These are phyloP conservation scores for Vulpes vulpes DNA, from an alignment of 2,113 vertebrate species.

Conservation along the genomic window DNA sequence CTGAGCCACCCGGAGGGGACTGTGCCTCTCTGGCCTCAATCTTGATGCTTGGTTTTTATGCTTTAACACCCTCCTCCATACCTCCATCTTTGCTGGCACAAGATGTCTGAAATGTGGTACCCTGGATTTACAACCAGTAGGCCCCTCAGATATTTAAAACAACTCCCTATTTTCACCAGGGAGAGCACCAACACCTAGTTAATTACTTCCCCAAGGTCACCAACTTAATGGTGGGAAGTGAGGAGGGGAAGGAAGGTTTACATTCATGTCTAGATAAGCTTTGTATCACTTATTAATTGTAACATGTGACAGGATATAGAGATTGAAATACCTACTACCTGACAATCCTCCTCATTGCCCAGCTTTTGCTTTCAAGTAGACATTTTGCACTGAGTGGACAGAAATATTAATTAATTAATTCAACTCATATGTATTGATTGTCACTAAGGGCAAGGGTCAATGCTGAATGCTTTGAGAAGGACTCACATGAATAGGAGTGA, in stretches of 20 bases:
- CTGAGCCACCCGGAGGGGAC: neutral
- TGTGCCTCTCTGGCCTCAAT: neutral
- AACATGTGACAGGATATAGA: neutral
- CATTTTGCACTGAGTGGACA: constrained; percentile 24
- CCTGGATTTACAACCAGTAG: neutral
- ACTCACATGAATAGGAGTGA: neutral
- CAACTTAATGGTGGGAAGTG: neutral
- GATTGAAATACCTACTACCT: constrained; percentile 26
- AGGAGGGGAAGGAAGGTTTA: neutral
- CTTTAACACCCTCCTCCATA: too few species aligned
- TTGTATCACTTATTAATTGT: constrained; percentile 12
- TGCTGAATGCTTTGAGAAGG: constrained; percentile 2
- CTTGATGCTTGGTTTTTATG: neutral
- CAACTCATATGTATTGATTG: constrained; percentile 55
- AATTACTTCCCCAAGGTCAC: neutral
- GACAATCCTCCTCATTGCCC: neutral
- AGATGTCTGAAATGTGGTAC: neutral
- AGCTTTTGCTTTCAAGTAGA: constrained; percentile 44
- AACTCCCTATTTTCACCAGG: neutral
- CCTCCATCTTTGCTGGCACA: neutral
- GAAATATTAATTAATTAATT: constrained; percentile 66
- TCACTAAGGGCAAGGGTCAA: constrained; percentile 27
- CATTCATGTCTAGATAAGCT: neutral
- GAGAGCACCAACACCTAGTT: neutral
- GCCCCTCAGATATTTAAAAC: neutral